phyloP scores from a whole-genome alignment of 92 coral and sea anemone genomes.

The Montipora capitata region DNA sequence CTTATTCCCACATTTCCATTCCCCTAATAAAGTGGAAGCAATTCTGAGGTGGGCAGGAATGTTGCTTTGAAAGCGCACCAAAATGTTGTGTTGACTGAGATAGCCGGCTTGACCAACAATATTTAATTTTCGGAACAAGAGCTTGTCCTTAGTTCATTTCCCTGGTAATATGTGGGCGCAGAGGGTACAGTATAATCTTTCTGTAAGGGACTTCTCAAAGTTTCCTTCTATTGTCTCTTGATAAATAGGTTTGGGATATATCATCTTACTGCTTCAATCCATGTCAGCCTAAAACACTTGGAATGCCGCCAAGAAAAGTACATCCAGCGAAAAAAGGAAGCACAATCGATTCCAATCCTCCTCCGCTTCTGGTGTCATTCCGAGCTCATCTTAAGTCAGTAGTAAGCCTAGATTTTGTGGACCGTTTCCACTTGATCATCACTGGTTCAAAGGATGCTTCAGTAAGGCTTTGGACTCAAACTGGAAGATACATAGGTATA shows the following conservation, averaged over 20 bases:
- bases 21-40: not conserved
- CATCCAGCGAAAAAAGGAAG: slow-evolving; percentile 1
- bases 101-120: too few species aligned
- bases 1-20: not conserved
- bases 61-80: too few species aligned
- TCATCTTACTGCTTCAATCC: slow-evolving; percentile 74
- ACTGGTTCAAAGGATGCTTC: slow-evolving; percentile 93
- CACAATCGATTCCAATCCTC: slow-evolving; percentile 66
- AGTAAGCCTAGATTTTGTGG: slow-evolving; percentile 87
- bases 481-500: slow-evolving; percentile 88
- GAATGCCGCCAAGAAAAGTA: slow-evolving; percentile 18
- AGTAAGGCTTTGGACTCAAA: slow-evolving; percentile 89
- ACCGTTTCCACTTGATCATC: slow-evolving; percentile 76
- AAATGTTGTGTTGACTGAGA: too few species aligned
- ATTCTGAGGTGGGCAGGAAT: not conserved
- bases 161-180: too few species aligned
- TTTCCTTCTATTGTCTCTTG: not conserved
- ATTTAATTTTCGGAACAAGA: too few species aligned
- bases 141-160: too few species aligned
- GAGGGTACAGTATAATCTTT: too few species aligned
- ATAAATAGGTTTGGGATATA: slow-evolving; percentile 84
- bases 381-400: slow-evolving; percentile 88
- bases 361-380: slow-evolving; percentile 80
- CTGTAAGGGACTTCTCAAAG: too few species aligned
- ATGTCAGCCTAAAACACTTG: slow-evolving; percentile 31